Evolutionary conservation across 23 tunicate genomes (phyloP), one percentile per base, ranked within the genome.

Genomic region (Pegea sp.): DNA sequence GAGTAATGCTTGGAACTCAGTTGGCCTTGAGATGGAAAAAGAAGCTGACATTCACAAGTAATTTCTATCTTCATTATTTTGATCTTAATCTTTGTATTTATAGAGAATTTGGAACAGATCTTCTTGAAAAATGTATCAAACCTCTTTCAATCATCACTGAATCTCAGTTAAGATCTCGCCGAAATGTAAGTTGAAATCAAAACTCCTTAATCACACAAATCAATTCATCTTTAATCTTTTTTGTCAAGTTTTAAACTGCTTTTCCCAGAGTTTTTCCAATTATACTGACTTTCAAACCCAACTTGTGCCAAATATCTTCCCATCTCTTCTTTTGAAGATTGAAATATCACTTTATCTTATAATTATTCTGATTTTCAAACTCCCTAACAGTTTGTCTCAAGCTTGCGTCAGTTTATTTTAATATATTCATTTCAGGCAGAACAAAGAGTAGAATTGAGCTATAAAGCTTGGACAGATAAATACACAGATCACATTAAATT

Each of bases 21-120:
- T 72, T 38, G 80, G 80, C 44, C 67, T 72, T 1, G 80, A 72
- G 64, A 72, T 64, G 80, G 80, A 72, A 55, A 72, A 72, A 57
- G 80, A 72, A 48, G 63, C 70, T 24, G 70, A 72, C 53, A 33
- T 64, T 22, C 80, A 72, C 42, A 48, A 56, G 80, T 72, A 8
- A 8, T 11, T 38, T 8, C 11, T 16, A 38, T 8, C 16, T 11
- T 5, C 18, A 24, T 25, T 59, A 24, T 42, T 21, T 2, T 1
- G 30, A 38, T 59, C 20, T 21, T 23, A 2, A 3, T 59, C 5
- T n/a, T 19, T 59, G 51, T 38, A 29, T 67, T 19, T 48, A 16
- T 27, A 72, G 80, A 26, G 80, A 72, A 20, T 59, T 64, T 49
- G 59, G 62, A 24, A 28, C 24, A 5, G 8, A 29, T 42, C 38